These are phyloP conservation scores for Cottoperca gobio DNA, from an alignment of 2,797 vertebrate species.

Conservation along the genomic window DNA sequence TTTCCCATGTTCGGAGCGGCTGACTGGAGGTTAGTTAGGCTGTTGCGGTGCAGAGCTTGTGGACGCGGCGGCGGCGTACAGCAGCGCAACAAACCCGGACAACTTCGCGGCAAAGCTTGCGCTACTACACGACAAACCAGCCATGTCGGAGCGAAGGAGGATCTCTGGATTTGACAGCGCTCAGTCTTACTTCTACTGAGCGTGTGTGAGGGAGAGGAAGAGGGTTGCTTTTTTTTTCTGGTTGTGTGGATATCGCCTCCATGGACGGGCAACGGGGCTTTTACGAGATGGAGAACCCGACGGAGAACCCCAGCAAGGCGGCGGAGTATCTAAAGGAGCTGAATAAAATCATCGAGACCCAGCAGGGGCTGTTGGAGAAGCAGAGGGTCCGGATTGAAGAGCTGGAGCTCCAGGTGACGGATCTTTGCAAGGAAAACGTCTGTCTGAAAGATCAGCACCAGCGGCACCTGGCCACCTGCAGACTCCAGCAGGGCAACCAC, in stretches of 20 bases:
- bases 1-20: conserved; percentile 61
- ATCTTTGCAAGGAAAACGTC: conserved; percentile 91
- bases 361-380: conserved; percentile 94
- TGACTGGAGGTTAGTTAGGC: conserved; percentile 67
- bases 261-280: conserved; percentile 80
- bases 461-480: conserved; percentile 93
- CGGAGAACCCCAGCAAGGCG: conserved; percentile 92
- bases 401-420: conserved; percentile 94
- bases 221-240: conserved; percentile 2
- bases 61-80: conserved; percentile 68
- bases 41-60: conserved; percentile 69
- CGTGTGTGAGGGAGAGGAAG: neutral
- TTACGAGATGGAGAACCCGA: conserved; percentile 88
- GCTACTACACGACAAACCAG: conserved; percentile 43
- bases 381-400: conserved; percentile 93
- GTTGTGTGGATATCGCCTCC: conserved; percentile 54
- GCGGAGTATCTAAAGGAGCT: conserved; percentile 94
- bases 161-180: conserved; percentile 65
- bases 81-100: conserved; percentile 57
- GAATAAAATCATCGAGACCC: conserved; percentile 94
- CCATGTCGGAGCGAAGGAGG: conserved; percentile 79
- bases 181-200: conserved; percentile 50
- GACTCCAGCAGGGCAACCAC: conserved; percentile 81
- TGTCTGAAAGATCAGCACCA: conserved; percentile 92
- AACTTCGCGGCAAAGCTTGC: conserved; percentile 67